Percentiles rank a stretch among this genome's conserved stretches.
phyloP scores from a whole-genome alignment of 2,797 vertebrate genomes.

The Caiman crocodilus region DNA sequence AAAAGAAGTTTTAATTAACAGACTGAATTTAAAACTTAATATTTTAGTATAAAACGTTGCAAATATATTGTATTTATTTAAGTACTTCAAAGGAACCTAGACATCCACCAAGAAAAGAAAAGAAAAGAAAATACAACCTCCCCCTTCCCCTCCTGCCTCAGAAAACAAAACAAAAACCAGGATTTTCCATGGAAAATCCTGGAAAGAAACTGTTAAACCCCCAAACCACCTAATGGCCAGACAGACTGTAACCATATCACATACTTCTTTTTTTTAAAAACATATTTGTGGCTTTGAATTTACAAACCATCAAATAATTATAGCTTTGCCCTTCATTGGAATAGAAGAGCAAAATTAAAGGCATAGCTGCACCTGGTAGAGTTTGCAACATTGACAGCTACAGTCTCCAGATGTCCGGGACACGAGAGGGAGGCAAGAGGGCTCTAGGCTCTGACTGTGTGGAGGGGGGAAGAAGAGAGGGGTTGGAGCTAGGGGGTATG shows the following conservation, averaged over 20 bases:
- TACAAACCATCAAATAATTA: not conserved
- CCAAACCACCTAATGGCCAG: not conserved
- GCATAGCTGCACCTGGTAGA: too few species aligned
- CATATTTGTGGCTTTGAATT: not conserved
- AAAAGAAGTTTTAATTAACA: rapidly evolving
- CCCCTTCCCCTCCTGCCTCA: too few species aligned
- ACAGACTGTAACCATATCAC: rapidly evolving
- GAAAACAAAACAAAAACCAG: not conserved
- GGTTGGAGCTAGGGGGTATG: too few species aligned
- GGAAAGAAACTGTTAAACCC: not conserved
- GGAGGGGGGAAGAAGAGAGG: too few species aligned
- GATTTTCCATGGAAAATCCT: not conserved
- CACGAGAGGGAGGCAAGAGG: too few species aligned
- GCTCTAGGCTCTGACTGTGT: too few species aligned
- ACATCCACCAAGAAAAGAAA: not conserved
- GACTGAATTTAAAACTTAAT: not conserved
- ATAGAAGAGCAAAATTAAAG: not conserved
- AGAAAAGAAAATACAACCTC: not conserved
- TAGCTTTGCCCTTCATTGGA: not conserved
- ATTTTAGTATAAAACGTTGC: not conserved
- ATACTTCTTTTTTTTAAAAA: rapidly evolving
- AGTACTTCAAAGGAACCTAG: not conserved
- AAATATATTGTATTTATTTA: not conserved
- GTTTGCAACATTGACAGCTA: too few species aligned
- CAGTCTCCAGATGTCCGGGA: too few species aligned